phyloP scores from a whole-genome alignment of 2,797 vertebrate species.

The Acipenser oxyrinchus region DNA sequence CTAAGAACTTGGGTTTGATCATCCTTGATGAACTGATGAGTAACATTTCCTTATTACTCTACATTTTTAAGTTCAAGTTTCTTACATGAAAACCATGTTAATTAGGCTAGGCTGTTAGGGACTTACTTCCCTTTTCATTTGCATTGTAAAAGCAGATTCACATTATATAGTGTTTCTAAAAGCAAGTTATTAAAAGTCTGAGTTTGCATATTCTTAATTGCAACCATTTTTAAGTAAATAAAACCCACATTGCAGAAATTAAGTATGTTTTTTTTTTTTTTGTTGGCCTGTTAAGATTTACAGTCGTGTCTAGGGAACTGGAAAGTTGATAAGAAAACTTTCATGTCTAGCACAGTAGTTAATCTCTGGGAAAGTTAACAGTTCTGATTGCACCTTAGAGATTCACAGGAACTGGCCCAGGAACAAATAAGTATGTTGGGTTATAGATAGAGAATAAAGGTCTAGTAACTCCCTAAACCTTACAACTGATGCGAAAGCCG shows the following conservation, averaged over 20 bases:
- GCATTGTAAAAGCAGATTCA: neutral
- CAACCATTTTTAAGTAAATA: neutral
- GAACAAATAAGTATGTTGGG: too few relatives aligned
- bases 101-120: neutral
- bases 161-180: slow-evolving; percentile 2
- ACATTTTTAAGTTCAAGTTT: neutral
- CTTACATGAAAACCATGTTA: neutral
- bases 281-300: too few relatives aligned
- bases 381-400: too few relatives aligned
- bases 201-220: neutral
- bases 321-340: too few relatives aligned
- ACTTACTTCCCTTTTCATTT: neutral
- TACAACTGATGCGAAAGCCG: too few relatives aligned
- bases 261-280: neutral
- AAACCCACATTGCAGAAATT: neutral
- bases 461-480: too few relatives aligned
- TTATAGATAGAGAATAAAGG: too few relatives aligned
- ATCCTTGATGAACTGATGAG: slow-evolving; percentile 1
- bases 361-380: too few relatives aligned
- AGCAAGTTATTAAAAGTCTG: neutral
- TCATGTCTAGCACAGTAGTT: too few relatives aligned
- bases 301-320: too few relatives aligned
- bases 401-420: too few relatives aligned
- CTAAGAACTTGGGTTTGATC: neutral
- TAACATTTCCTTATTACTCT: neutral